A percentile compares a stretch with the other conserved stretches of the same genome.
Conservation (phyloP, 2,113 vertebrate genomes). For the Pterophyllum scalare region DNA sequence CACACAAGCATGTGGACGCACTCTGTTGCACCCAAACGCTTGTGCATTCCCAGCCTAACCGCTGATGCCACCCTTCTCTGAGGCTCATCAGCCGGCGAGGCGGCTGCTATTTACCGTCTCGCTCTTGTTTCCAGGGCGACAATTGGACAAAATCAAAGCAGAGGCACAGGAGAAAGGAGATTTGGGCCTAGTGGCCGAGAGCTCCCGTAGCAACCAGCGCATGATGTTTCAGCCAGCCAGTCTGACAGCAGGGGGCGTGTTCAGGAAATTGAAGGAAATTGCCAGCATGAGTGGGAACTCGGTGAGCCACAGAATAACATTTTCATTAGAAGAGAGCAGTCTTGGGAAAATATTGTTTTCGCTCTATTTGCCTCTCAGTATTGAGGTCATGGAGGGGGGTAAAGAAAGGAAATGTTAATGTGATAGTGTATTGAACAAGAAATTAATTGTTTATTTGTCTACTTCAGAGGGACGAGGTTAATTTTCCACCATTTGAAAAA, state of each 20-base stretch:
- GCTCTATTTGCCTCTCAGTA: constrained; percentile 5
- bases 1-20: background rate
- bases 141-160: constrained; percentile 87
- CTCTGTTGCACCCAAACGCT: constrained; percentile 12
- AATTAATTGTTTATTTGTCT: constrained; percentile 38
- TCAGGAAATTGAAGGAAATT: constrained; percentile 88
- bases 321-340: constrained; percentile 47
- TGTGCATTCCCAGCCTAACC: constrained; percentile 13
- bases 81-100: constrained; percentile 13
- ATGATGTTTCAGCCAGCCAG: constrained; percentile 88
- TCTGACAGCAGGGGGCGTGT: constrained; percentile 85
- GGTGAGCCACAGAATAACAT: constrained; percentile 65
- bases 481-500: constrained; percentile 25
- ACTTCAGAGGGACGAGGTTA: background rate
- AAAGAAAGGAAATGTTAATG: constrained; percentile 19
- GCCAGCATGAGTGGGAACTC: constrained; percentile 86
- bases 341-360: constrained; percentile 43
- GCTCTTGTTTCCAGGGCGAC: constrained; percentile 83
- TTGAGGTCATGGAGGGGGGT: background rate
- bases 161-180: constrained; percentile 90
- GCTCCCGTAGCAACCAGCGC: constrained; percentile 89
- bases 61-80: constrained; percentile 17
- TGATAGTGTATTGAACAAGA: constrained; percentile 12
- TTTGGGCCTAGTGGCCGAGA: constrained; percentile 90
- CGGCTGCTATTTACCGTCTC: constrained; percentile 38